phyloP scores from a whole-genome alignment of 2,797 vertebrate species.

The Urosaurus nigricauda region DNA sequence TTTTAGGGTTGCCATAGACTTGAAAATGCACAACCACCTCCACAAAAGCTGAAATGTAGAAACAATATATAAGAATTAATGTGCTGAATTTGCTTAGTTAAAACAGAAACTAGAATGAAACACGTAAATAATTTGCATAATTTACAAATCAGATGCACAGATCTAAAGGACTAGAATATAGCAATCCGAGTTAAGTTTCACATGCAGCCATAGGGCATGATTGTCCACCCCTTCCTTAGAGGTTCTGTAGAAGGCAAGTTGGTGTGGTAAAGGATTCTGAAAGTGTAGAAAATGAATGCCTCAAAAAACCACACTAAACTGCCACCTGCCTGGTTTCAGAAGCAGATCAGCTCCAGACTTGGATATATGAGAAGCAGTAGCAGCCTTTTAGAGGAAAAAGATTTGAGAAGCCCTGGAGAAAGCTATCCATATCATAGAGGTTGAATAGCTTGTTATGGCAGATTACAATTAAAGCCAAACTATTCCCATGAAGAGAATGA shows the following conservation, averaged over 20 bases:
- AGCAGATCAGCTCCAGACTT: neutral
- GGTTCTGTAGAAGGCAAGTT: neutral
- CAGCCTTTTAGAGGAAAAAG: neutral
- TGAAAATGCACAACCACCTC: too few species aligned
- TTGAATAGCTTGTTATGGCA: neutral
- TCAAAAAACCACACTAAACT: neutral
- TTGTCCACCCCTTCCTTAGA: neutral
- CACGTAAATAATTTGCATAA: too few species aligned
- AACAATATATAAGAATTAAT: too few species aligned
- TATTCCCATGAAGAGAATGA: rapidly evolving
- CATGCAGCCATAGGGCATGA: neutral
- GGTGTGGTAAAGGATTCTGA: too few species aligned
- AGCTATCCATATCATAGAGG: neutral
- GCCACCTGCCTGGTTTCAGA: neutral
- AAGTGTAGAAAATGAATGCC: neutral
- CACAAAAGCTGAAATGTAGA: too few species aligned
- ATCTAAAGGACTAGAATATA: too few species aligned
- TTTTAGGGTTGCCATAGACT: too few species aligned
- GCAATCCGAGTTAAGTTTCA: too few species aligned
- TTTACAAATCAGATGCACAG: too few species aligned
- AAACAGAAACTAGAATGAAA: too few species aligned
- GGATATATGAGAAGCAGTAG: neutral
- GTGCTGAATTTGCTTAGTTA: too few species aligned
- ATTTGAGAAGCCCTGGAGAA: neutral
- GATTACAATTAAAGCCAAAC: conserved; percentile 6